Evolutionary conservation across 2,113 vertebrate genomes (phyloP), one percentile per base, ranked within the genome.

Genomic region (Artemisiospiza belli): DNA sequence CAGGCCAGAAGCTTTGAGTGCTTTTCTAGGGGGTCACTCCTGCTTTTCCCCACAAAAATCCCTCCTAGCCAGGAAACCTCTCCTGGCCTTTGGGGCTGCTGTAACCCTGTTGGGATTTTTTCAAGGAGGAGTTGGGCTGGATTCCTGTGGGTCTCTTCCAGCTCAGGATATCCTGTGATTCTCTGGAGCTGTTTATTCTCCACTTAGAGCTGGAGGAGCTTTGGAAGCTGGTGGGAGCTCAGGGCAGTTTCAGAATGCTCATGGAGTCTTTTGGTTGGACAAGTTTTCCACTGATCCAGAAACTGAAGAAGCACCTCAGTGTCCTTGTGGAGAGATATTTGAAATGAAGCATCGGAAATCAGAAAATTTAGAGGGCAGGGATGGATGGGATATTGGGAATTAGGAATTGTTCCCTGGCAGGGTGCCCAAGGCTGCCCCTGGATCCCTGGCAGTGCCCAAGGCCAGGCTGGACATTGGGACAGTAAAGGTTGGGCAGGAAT

Each of bases 231-330:
- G 7, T 12, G 25, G 54, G 12, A 74, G 46, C 66, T 11, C 6
- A 2, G 46, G 37, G 17, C 23, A 8, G 15, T 11, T 44, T 24
- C 21, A 35, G 66, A 12, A 6, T 14, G 35, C 6, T 16, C 27
- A 0, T 1, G 0, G 31, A 33, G 33, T n/a, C 41, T 47, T 51
- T 19, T 0, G 12, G 22, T 8, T 14, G 54, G 62, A 9, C 10
- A 4, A 8, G 15, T 14, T 28, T 35, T 15, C 30, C 17, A 4
- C 31, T 15, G 31, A 44, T n/a, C 5, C 37, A 35, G 54, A 5
- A 44, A 5, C 27, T 41, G 46, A 35, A 83, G 67, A 49, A 72
- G 31, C 33, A 1, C 30, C 80, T 68, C 19, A 10, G 39, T 21
- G 80, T 44, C 7, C 54, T 46, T 51, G 28, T 2, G 4, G 46